phyloP scores from a whole-genome alignment of 2,797 vertebrate species.

The Danio aesculapii region DNA sequence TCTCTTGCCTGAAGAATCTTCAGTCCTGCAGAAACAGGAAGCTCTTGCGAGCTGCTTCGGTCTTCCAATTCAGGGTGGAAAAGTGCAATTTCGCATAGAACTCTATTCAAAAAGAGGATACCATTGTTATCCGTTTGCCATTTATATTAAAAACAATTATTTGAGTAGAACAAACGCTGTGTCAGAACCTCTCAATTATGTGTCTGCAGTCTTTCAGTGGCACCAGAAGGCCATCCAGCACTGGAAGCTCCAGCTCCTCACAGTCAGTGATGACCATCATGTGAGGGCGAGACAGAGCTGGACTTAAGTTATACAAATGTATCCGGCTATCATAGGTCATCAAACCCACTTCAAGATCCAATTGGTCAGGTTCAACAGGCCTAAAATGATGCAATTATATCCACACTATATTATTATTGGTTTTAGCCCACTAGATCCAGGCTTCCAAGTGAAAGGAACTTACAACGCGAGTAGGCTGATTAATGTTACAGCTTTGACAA shows the following conservation, averaged over 20 bases:
- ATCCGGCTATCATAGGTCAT: slow-evolving; percentile 81
- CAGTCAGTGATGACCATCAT: slow-evolving; percentile 82
- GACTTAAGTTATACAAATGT: slow-evolving; percentile 82
- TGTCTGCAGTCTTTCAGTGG: slow-evolving; percentile 74
- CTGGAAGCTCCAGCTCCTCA: slow-evolving; percentile 79
- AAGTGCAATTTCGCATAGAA: slow-evolving; percentile 76
- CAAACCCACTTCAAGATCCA: slow-evolving; percentile 76
- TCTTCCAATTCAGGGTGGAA: slow-evolving; percentile 68
- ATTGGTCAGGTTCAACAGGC: slow-evolving; percentile 49
- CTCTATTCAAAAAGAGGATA: slow-evolving; percentile 62
- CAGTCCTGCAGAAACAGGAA: slow-evolving; percentile 75
- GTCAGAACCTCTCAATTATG: slow-evolving; percentile 71
- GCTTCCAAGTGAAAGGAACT: no score
- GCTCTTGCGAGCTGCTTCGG: slow-evolving; percentile 66
- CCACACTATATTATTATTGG: no score
- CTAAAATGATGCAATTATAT: slow-evolving; percentile 58
- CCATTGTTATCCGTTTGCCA: background rate
- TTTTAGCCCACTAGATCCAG: no score
- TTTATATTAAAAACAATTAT: background rate
- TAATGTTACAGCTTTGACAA: no score
- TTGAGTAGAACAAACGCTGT: background rate
- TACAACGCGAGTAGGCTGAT: no score
- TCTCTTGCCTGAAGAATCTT: slow-evolving; percentile 75
- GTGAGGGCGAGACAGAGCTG: slow-evolving; percentile 78
- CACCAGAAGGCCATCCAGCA: slow-evolving; percentile 81